Base-by-base conservation (phyloP, 2,888 invertebrate species). In the Camptogramma bilineatum region DNA sequence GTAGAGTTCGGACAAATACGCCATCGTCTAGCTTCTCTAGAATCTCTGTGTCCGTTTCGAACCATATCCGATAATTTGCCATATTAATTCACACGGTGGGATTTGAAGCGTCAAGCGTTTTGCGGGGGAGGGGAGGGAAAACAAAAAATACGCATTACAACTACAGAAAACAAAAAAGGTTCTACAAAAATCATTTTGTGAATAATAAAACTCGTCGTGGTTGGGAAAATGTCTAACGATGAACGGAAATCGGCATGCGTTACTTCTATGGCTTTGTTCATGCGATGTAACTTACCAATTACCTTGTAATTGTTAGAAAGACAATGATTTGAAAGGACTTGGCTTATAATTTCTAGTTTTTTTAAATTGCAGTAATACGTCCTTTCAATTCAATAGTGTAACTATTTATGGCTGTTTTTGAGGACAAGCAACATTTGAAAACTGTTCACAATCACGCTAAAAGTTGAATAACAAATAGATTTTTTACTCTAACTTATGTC, bases 81-180 rank as follows among this genome's bases (percentile, higher is more conserved):
- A 50, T 21, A 34, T 66, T 62, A 81, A 81, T 81, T 88, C 91
- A 90, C 88, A 90, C 91, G 87, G 62, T 86, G 87, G 91, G 88
- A 88, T 90, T 90, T 87, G 88, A 93, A 93, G 93, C 93, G 87
- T 91, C 91, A 92, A 92, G 90, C 93, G 90, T 79, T 87, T 90
- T 90, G 90, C 90, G 88, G 79, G 84, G 85, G 86, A 71, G 78
- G 80, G 81, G 86, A 84, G 75, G 84, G 90, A 91, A 44, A 93
- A 88, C 86, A 90, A 93, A 93, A 91, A 93, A 91, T 87, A 88
- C 86, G 92, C 92, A 93, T 93, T 93, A 93, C 93, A 93, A 93
- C 93, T 93, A 93, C 91, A 88, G 90, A 91, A 91, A 92, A 86
- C 77, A 75, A 84, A 86, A 85, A 71, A 71, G 76, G 73, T 72